Conservation (phyloP, 2,113 vertebrate species). For the Amia ocellicauda region DNA sequence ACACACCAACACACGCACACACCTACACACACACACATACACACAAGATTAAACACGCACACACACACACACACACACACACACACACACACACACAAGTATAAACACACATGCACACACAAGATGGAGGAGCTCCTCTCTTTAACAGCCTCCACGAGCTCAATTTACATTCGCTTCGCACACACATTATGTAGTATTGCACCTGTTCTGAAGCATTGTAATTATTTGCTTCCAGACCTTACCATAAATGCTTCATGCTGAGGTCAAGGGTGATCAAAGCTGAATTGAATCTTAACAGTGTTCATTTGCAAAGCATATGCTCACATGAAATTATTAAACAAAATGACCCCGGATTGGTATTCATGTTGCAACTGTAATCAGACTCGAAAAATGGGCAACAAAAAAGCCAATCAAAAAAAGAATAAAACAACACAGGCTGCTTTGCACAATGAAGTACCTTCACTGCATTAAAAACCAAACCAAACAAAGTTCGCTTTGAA, state of each 20-base stretch:
- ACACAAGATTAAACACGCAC: too few relatives aligned
- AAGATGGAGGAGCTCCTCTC: neutral
- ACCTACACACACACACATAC: too few relatives aligned
- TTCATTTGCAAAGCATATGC: constrained; percentile 12
- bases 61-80: too few relatives aligned
- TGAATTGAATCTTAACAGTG: neutral
- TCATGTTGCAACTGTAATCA: neutral
- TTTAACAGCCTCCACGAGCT: neutral
- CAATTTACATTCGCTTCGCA: neutral
- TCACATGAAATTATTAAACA: neutral
- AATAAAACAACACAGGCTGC: too few relatives aligned
- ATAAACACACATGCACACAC: too few relatives aligned
- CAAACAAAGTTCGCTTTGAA: too few relatives aligned
- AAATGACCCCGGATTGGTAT: constrained; percentile 1
- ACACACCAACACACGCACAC: too few relatives aligned
- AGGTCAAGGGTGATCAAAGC: constrained; percentile 4
- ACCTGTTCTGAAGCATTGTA: constrained; percentile 1
- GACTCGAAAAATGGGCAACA: neutral
- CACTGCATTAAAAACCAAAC: too few relatives aligned
- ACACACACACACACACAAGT: too few relatives aligned
- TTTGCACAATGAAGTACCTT: too few relatives aligned
- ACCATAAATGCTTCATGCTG: constrained; percentile 10
- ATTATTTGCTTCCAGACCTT: neutral
- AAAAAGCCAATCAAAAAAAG: neutral
- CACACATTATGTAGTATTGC: neutral